A percentile compares a stretch with the other conserved stretches of the same genome.
phyloP scores from a whole-genome alignment of 2,797 vertebrate species.

The Gymnoscopelus microlampas region DNA sequence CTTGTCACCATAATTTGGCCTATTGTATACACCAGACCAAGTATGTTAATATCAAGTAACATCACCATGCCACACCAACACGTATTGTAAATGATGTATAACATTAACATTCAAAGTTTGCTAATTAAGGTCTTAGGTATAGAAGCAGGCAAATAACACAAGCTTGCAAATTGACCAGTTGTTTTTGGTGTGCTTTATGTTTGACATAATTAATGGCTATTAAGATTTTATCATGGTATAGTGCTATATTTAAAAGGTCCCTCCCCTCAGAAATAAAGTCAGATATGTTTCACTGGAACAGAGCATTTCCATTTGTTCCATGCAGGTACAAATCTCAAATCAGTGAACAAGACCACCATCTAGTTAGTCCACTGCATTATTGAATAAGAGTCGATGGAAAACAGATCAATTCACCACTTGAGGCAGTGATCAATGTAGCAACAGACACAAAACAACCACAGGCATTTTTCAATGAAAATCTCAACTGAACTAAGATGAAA shows the following conservation, averaged over 20 bases:
- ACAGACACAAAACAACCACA: constrained; percentile 46
- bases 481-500: constrained; percentile 33
- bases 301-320: constrained; percentile 28
- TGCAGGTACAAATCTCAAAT: constrained; percentile 32
- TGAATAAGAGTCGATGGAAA: constrained; percentile 62
- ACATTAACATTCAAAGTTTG: not conserved
- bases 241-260: not conserved
- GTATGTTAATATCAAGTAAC: too few relatives aligned
- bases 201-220: too few relatives aligned
- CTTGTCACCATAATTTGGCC: too few relatives aligned
- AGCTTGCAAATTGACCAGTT: not conserved
- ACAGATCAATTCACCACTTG: constrained; percentile 64
- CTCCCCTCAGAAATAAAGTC: constrained; percentile 43
- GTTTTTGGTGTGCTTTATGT: too few relatives aligned
- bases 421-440: constrained; percentile 59
- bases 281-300: constrained; percentile 27
- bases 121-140: too few relatives aligned
- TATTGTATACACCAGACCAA: too few relatives aligned
- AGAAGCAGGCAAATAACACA: not conserved
- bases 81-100: too few relatives aligned
- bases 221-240: too few relatives aligned
- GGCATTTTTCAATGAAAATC: constrained; percentile 60
- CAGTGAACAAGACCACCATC: constrained; percentile 38
- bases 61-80: too few relatives aligned
- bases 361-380: constrained; percentile 64